Evolutionary conservation across 2,888 invertebrate species (phyloP).

Genomic region (Branchellion lobata): DNA sequence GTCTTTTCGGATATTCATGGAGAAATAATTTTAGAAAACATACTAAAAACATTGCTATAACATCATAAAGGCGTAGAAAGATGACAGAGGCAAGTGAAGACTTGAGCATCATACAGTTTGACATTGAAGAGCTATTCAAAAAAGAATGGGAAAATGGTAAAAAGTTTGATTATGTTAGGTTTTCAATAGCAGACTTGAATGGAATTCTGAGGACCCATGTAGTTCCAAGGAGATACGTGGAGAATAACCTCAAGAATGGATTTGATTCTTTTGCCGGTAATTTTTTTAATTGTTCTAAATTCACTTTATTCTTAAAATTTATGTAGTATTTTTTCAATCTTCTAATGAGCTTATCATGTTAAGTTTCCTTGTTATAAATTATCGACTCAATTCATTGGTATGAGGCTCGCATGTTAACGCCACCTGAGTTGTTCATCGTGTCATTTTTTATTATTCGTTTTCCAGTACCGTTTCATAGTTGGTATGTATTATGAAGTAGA

Average conservation of each 20-base stretch:
- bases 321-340: no score
- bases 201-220: constrained; percentile 40
- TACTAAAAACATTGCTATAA: background rate
- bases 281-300: no score
- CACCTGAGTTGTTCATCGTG: no score
- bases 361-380: no score
- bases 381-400: no score
- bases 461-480: no score
- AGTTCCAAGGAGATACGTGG: constrained; percentile 42
- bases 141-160: background rate
- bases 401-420: no score
- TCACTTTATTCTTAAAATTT: no score
- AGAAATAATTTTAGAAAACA: background rate
- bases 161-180: constrained; percentile 47
- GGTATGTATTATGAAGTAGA: no score
- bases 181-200: constrained; percentile 45
- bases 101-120: constrained; percentile 6
- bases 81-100: background rate
- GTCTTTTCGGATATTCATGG: background rate
- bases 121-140: constrained; percentile 20
- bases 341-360: no score
- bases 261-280: constrained; percentile 42
- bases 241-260: constrained; percentile 34
- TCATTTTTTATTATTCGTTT: no score
- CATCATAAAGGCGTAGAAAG: background rate